Conservation (phyloP, 2,113 vertebrate species). For the Tursiops truncatus region DNA sequence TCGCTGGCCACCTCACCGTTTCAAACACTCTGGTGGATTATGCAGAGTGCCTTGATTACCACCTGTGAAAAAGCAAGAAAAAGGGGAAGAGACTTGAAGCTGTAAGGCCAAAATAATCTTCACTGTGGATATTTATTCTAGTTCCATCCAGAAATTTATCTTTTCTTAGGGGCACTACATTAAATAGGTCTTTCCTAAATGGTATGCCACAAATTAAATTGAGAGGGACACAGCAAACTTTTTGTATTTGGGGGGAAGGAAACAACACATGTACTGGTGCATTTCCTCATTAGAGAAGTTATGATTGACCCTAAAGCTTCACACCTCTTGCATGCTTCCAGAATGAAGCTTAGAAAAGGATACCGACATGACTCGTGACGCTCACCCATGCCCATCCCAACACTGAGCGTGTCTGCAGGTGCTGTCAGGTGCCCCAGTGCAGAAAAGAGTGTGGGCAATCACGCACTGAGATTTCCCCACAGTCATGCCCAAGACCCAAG, state of each 20-base stretch:
- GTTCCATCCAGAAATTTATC: background rate
- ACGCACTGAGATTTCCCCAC: background rate
- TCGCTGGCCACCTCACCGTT: background rate
- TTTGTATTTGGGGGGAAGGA: background rate
- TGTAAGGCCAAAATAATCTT: background rate
- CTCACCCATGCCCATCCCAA: background rate
- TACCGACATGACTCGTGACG: accelerated
- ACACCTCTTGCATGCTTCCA: background rate
- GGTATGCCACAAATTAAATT: background rate
- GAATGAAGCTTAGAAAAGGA: background rate
- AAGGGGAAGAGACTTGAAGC: background rate
- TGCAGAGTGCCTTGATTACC: background rate
- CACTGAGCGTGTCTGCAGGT: background rate
- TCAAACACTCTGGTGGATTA: background rate
- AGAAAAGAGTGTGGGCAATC: accelerated
- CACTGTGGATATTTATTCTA: background rate
- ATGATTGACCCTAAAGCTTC: background rate
- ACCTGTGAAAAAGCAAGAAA: accelerated
- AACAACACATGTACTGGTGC: background rate
- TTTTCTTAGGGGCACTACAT: background rate
- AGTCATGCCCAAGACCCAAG: background rate
- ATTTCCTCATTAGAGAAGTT: background rate
- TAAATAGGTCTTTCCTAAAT: background rate
- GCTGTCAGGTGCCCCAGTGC: accelerated
- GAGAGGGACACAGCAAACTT: background rate